These are phyloP conservation scores for Chrysolina oricalcia DNA, from an alignment of 2,888 invertebrate species.

Conservation along the genomic window DNA sequence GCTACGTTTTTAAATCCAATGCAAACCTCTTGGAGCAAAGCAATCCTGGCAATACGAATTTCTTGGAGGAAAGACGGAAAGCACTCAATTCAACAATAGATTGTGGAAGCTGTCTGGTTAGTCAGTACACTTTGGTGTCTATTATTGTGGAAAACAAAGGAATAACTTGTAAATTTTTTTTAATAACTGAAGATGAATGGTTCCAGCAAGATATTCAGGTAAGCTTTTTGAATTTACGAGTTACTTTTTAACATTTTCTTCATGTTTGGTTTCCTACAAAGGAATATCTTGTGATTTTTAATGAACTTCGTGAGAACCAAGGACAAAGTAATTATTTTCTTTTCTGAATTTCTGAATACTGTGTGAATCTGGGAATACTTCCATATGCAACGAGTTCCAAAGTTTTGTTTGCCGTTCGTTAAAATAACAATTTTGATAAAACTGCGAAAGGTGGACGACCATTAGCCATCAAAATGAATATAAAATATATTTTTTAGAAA, in stretches of 20 bases:
- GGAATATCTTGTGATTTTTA: no score
- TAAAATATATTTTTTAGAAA: no score
- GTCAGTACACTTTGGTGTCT: constrained; percentile 62
- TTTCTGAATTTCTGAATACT: no score
- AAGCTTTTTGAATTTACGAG: constrained; percentile 47
- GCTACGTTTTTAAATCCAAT: constrained; percentile 59
- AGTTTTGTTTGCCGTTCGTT: no score
- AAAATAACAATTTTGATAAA: no score
- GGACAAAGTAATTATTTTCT: no score
- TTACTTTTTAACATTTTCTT: background rate
- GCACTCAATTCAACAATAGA: constrained; percentile 69
- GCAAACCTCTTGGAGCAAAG: constrained; percentile 34
- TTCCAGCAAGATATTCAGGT: constrained; percentile 67
- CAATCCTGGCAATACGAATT: constrained; percentile 44
- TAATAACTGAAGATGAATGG: constrained; percentile 72
- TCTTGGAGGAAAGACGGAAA: constrained; percentile 53
- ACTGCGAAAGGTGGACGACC: no score
- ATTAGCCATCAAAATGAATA: no score
- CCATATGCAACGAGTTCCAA: no score
- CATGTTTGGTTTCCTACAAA: no score
- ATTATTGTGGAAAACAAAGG: constrained; percentile 69
- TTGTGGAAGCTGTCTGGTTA: constrained; percentile 70
- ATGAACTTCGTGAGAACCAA: no score
- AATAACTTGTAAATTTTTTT: constrained; percentile 69
- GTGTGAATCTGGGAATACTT: no score